Evolutionary conservation across 2,888 invertebrate species (phyloP).

Genomic region (Drosophila kanekoi): DNA sequence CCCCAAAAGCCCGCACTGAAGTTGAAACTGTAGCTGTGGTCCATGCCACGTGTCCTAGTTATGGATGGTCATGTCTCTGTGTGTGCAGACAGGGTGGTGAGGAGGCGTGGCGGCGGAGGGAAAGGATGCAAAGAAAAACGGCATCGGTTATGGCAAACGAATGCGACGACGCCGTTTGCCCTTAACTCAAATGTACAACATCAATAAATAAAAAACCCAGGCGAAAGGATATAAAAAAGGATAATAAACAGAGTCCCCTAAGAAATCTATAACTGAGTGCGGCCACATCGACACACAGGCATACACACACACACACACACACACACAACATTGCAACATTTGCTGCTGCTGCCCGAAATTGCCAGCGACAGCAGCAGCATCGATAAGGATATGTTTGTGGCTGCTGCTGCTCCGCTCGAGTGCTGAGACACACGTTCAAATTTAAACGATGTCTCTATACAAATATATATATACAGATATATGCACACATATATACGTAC

Average conservation of each 20-base stretch:
- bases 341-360: slow-evolving; percentile 44
- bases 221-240: slow-evolving; percentile 80
- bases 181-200: slow-evolving; percentile 80
- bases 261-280: slow-evolving; percentile 79
- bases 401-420: slow-evolving; percentile 23
- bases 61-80: slow-evolving; percentile 9
- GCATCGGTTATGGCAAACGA: slow-evolving; percentile 79
- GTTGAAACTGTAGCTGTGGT: slow-evolving; percentile 24
- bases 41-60: slow-evolving; percentile 59
- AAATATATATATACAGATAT: slow-evolving; percentile 12
- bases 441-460: slow-evolving; percentile 70
- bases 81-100: slow-evolving; percentile 5
- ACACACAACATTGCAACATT: slow-evolving; percentile 39
- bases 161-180: slow-evolving; percentile 75
- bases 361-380: slow-evolving; percentile 55
- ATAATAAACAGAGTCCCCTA: slow-evolving; percentile 78
- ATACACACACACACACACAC: slow-evolving; percentile 30
- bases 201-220: slow-evolving; percentile 77
- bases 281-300: slow-evolving; percentile 61
- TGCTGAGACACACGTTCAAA: slow-evolving; percentile 72
- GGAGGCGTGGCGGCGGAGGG: not conserved
- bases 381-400: slow-evolving; percentile 59
- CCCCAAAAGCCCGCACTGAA: slow-evolving; percentile 30
- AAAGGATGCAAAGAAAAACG: slow-evolving; percentile 61
- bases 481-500: not conserved